phyloP scores from a whole-genome alignment of 2,888 invertebrate genomes.

The Oscheius sp. region DNA sequence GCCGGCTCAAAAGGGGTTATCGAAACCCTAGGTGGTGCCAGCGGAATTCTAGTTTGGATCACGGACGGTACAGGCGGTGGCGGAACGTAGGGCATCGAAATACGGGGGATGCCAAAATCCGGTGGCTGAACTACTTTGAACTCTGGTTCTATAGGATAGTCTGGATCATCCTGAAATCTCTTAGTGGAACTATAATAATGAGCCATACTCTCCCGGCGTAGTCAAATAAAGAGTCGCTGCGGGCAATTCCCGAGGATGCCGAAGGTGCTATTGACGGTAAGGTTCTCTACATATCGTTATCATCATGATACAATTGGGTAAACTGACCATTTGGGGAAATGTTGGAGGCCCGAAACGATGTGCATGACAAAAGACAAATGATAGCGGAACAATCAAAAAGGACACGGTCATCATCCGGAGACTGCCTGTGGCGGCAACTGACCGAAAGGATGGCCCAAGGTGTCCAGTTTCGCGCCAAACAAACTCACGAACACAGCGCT shows the following conservation, averaged over 20 bases:
- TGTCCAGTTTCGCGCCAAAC: conserved; percentile 36
- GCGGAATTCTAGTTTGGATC: not conserved
- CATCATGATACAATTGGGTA: not conserved
- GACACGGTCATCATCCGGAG: conserved; percentile 20
- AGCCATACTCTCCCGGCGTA: conserved; percentile 1
- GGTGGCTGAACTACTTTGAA: conserved; percentile 37
- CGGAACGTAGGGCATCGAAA: conserved; percentile 13
- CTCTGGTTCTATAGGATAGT: conserved; percentile 23
- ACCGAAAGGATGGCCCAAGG: conserved; percentile 31
- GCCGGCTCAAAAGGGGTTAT: not conserved
- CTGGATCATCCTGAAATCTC: conserved; percentile 9
- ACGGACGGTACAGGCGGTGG: conserved; percentile 15
- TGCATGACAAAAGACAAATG: not conserved
- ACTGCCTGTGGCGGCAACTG: conserved; percentile 20
- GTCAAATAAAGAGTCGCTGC: conserved; percentile 12
- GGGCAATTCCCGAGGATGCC: conserved; percentile 20
- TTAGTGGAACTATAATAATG: not conserved
- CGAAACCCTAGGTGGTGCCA: conserved; percentile 2
- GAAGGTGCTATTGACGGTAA: conserved; percentile 20
- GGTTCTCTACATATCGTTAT: not conserved
- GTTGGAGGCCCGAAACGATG: conserved; percentile 25
- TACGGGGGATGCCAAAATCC: conserved; percentile 25
- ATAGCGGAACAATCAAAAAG: not conserved
- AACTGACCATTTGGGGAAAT: conserved; percentile 17
- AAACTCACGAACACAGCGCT: conserved; percentile 34